Evolutionary conservation across 2,797 vertebrate species (phyloP).

Genomic region (Acrossocheilus fasciatus): DNA sequence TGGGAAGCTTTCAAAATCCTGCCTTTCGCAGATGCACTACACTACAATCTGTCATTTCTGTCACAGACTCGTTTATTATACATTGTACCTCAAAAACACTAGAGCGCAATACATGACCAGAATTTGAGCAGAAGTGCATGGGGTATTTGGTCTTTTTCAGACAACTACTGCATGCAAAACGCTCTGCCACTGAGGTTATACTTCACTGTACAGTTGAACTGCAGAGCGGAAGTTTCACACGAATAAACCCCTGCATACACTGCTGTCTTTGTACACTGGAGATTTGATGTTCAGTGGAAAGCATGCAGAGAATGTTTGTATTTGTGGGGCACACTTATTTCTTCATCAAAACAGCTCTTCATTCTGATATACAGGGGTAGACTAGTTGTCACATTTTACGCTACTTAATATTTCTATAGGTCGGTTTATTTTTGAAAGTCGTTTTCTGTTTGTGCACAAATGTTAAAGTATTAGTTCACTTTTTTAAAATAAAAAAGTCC

Average conservation of each 20-base stretch:
- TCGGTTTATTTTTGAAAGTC: not conserved
- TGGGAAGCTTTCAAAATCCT: constrained; percentile 45
- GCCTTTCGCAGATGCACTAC: constrained; percentile 44
- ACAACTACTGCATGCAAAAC: constrained; percentile 12
- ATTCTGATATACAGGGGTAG: not conserved
- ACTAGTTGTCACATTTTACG: not conserved
- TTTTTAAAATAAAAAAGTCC: not conserved
- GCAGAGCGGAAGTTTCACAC: constrained; percentile 4
- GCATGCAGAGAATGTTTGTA: not conserved
- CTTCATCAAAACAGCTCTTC: constrained; percentile 2
- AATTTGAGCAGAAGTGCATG: constrained; percentile 28
- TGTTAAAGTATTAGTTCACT: not conserved
- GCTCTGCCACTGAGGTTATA: constrained; percentile 24
- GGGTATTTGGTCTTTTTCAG: constrained; percentile 27
- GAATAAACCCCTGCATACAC: constrained; percentile 19
- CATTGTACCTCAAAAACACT: constrained; percentile 40
- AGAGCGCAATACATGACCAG: constrained; percentile 32
- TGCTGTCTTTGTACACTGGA: not conserved
- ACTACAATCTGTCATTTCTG: constrained; percentile 60
- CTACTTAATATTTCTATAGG: not conserved
- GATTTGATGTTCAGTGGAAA: constrained; percentile 3
- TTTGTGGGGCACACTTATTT: not conserved
- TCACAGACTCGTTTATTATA: constrained; percentile 55
- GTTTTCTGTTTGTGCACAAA: not conserved
- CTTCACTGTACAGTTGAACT: constrained; percentile 15